Evolutionary conservation across 2,797 vertebrate genomes (phyloP).

Genomic region (Lutjanus campechanus): DNA sequence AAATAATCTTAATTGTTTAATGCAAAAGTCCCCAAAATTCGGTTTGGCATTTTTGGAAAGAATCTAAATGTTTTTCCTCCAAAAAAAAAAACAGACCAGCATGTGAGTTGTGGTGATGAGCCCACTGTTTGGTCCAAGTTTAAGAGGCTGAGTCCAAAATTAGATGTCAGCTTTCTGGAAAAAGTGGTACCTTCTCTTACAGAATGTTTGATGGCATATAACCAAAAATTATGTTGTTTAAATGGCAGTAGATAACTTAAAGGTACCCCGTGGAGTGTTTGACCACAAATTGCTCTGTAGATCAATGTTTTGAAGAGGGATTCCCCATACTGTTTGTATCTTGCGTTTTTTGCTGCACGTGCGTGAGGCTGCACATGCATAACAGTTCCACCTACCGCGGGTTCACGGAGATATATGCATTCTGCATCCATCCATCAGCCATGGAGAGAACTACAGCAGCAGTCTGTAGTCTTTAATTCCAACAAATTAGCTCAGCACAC

Average conservation of each 20-base stretch:
- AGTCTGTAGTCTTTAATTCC: slow-evolving; percentile 4
- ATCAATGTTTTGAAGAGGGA: slow-evolving; percentile 37
- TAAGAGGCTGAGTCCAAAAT: slow-evolving; percentile 43
- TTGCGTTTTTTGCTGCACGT: slow-evolving; percentile 42
- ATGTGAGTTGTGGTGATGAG: slow-evolving; percentile 2
- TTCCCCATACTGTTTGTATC: slow-evolving; percentile 44
- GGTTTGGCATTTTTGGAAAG: neutral
- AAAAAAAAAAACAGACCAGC: neutral
- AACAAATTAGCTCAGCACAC: neutral
- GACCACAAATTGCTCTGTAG: slow-evolving; percentile 61
- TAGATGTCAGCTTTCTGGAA: slow-evolving; percentile 37
- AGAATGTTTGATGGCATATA: slow-evolving; percentile 34
- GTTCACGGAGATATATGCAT: slow-evolving; percentile 23
- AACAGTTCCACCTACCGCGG: slow-evolving; percentile 41
- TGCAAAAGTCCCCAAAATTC: neutral
- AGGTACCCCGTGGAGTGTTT: slow-evolving; percentile 27
- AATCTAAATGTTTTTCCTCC: neutral
- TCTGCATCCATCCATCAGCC: slow-evolving; percentile 7
- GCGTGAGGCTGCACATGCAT: slow-evolving; percentile 34
- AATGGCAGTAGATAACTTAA: slow-evolving; percentile 41
- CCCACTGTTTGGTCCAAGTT: slow-evolving; percentile 29
- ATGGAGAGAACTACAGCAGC: neutral
- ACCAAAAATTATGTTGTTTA: slow-evolving; percentile 52
- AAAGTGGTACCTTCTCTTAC: slow-evolving; percentile 46
- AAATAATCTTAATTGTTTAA: neutral